Conservation (phyloP, 2,113 vertebrate species). For the Pongo abelii region DNA sequence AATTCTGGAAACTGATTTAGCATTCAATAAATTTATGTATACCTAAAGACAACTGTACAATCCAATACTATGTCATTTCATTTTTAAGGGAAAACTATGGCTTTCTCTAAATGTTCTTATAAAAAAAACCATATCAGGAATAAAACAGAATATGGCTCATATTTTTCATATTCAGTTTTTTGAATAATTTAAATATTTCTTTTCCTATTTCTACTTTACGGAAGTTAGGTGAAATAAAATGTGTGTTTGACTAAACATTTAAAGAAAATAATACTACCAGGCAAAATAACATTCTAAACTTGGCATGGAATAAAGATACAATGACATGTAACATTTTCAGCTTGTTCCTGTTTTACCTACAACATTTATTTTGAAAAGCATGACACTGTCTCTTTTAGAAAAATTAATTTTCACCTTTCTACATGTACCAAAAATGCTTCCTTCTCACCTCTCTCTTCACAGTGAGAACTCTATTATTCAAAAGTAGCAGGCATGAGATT, state of each 20-base stretch:
- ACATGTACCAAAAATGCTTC: neutral
- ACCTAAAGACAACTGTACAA: neutral
- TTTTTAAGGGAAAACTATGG: neutral
- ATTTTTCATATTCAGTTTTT: conserved; percentile 15
- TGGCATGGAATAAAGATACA: neutral
- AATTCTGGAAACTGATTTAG: neutral
- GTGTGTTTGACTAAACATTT: conserved; percentile 3
- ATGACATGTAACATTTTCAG: neutral
- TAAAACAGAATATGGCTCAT: neutral
- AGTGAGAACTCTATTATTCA: neutral
- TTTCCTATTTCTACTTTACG: neutral
- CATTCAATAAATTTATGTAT: neutral
- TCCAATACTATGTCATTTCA: conserved; percentile 14
- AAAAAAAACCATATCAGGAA: neutral
- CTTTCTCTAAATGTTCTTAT: neutral
- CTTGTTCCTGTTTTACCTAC: neutral
- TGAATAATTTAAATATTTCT: conserved; percentile 8
- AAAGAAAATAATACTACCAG: conserved; percentile 24
- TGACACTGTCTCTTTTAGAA: neutral
- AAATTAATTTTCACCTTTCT: neutral
- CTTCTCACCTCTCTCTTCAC: neutral
- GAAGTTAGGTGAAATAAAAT: conserved; percentile 32
- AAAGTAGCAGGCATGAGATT: neutral
- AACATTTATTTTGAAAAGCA: neutral
- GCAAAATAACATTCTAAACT: neutral